Percentiles rank a stretch among this genome's conserved stretches.
These are phyloP conservation scores for Dastarcus helophoroides DNA, from an alignment of 2,888 invertebrate genomes.

Conservation along the genomic window DNA sequence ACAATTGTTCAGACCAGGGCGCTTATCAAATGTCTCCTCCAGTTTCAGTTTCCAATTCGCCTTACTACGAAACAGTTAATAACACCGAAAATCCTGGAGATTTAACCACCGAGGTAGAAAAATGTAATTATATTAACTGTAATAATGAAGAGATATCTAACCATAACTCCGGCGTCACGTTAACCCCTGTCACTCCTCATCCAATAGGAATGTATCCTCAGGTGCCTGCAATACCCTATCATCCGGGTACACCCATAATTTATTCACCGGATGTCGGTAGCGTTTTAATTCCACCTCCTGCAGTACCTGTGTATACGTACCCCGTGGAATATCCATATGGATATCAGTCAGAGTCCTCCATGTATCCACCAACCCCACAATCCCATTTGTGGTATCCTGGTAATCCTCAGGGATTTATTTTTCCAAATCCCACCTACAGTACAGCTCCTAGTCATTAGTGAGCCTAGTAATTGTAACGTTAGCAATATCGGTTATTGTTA, in stretches of 20 bases:
- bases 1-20: no score
- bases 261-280: constrained; percentile 19
- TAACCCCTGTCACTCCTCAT: constrained; percentile 12
- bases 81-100: constrained; percentile 10
- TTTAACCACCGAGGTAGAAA: constrained; percentile 10
- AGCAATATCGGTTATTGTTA: no score
- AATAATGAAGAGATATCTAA: no score
- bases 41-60: no score
- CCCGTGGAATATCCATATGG: constrained; percentile 7
- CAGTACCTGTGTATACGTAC: constrained; percentile 19
- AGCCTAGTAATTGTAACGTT: no score
- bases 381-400: constrained; percentile 21
- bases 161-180: no score
- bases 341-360: constrained; percentile 7
- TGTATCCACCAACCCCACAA: constrained; percentile 22
- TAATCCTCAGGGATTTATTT: constrained; percentile 25
- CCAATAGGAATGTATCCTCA: constrained; percentile 22
- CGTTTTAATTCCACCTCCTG: constrained; percentile 19
- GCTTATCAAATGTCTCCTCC: no score
- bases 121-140: no score
- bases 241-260: constrained; percentile 21
- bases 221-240: constrained; percentile 15
- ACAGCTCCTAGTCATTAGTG: no score
- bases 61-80: background rate
- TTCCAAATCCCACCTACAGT: no score